Conservation (phyloP, 1,140 invertebrate species). For the Kradibia gibbosae region DNA sequence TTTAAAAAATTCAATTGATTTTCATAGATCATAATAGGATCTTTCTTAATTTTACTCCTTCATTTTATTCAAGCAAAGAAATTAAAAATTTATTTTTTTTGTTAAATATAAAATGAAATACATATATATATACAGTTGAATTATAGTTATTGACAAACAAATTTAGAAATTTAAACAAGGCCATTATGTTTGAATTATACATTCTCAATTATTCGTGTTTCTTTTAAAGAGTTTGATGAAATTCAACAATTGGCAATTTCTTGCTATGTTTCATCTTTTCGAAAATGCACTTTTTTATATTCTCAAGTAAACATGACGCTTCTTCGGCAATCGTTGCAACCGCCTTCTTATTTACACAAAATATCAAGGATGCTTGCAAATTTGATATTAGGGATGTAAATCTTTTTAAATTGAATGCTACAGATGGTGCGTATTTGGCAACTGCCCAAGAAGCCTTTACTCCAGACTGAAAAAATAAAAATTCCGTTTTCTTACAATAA, state of each 20-base stretch:
- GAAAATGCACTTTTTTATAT: constrained; percentile 53
- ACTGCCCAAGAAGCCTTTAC: constrained; percentile 48
- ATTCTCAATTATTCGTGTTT: too few species aligned
- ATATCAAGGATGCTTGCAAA: constrained; percentile 35
- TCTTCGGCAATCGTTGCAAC: constrained; percentile 26
- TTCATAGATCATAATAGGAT: neutral
- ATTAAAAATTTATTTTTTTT: too few species aligned
- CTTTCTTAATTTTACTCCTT: neutral
- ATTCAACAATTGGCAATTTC: neutral
- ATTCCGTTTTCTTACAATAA: constrained; percentile 30
- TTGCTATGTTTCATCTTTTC: constrained; percentile 49
- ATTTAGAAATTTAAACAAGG: too few species aligned
- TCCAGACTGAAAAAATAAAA: constrained; percentile 44
- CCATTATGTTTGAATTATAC: too few species aligned
- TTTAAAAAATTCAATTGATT: neutral
- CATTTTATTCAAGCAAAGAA: too few species aligned
- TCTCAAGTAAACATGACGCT: constrained; percentile 24
- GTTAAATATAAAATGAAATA: too few species aligned
- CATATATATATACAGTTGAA: too few species aligned
- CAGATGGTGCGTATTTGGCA: constrained; percentile 45
- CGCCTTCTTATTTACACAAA: constrained; percentile 41
- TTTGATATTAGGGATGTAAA: constrained; percentile 23
- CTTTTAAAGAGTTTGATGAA: too few species aligned
- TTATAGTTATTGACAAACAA: too few species aligned
- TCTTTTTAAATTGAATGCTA: constrained; percentile 27